These are phyloP conservation scores for Danio albolineatus DNA, from an alignment of 2,797 vertebrate species.

Conservation along the genomic window DNA sequence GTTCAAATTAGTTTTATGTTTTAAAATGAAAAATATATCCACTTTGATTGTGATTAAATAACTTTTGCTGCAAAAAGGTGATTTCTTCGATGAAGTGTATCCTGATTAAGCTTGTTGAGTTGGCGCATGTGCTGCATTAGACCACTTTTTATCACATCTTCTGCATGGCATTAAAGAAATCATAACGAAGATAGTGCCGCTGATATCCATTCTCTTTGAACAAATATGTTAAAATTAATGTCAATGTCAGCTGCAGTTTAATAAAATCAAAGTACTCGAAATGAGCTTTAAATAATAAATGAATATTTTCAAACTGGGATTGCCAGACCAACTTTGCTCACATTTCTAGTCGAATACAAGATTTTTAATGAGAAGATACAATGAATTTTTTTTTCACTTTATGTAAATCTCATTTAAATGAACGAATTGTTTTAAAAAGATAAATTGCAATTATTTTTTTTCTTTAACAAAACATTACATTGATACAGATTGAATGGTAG, in stretches of 20 bases:
- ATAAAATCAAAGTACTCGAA: background rate
- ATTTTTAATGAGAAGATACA: too few relatives aligned
- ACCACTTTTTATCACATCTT: background rate
- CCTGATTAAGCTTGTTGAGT: background rate
- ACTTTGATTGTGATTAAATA: background rate
- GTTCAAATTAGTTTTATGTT: background rate
- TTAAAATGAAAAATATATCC: background rate
- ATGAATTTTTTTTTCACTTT: background rate
- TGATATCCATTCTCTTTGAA: background rate
- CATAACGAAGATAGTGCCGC: background rate
- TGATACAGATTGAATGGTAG: background rate
- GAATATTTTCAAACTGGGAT: background rate
- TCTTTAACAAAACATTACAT: background rate
- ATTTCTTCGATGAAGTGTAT: background rate
- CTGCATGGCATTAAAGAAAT: background rate
- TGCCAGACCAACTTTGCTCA: background rate
- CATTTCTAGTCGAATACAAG: too few relatives aligned
- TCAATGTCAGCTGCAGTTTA: background rate
- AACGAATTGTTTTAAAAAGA: too few relatives aligned
- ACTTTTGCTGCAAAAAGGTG: background rate
- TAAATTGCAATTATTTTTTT: too few relatives aligned
- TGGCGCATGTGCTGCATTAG: background rate
- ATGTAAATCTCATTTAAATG: background rate
- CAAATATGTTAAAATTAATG: background rate
- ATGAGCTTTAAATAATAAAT: background rate